These are phyloP conservation scores for Garra rufa DNA, from an alignment of 2,113 vertebrate genomes.

Conservation along the genomic window DNA sequence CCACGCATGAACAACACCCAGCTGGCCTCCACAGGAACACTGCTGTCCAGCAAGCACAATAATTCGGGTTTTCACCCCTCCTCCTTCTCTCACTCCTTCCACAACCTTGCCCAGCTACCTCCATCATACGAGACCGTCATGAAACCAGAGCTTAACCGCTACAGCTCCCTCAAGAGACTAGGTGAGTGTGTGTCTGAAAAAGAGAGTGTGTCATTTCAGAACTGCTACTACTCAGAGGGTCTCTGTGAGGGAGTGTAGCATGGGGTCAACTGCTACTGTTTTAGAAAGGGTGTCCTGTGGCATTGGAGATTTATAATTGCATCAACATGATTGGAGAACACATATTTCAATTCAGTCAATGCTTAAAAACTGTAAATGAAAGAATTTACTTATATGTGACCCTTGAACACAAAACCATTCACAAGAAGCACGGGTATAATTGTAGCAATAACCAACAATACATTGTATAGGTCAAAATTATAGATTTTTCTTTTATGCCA, in stretches of 20 bases:
- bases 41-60: slow-evolving; percentile 79
- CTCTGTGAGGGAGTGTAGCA: not conserved
- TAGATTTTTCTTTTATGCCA: no score
- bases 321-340: no score
- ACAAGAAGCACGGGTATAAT: no score
- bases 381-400: no score
- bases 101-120: slow-evolving; percentile 90
- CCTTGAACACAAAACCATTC: no score
- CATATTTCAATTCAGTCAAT: not conserved
- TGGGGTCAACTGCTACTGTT: not conserved
- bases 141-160: slow-evolving; percentile 85
- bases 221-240: not conserved
- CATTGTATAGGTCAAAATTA: no score
- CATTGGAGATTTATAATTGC: not conserved
- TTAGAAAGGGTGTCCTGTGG: slow-evolving; percentile 1
- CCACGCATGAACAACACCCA: slow-evolving; percentile 79
- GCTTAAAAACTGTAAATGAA: not conserved
- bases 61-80: slow-evolving; percentile 73
- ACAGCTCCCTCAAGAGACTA: slow-evolving; percentile 88
- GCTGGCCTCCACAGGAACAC: slow-evolving; percentile 72
- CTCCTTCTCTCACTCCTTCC: slow-evolving; percentile 87
- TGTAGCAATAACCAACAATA: no score
- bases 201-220: not conserved
- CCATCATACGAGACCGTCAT: slow-evolving; percentile 83
- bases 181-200: slow-evolving; percentile 75